Percentiles rank a stretch among this genome's conserved stretches.
Conservation (phyloP, 2,797 vertebrate species). For the Pseudomugil gertrudae region DNA sequence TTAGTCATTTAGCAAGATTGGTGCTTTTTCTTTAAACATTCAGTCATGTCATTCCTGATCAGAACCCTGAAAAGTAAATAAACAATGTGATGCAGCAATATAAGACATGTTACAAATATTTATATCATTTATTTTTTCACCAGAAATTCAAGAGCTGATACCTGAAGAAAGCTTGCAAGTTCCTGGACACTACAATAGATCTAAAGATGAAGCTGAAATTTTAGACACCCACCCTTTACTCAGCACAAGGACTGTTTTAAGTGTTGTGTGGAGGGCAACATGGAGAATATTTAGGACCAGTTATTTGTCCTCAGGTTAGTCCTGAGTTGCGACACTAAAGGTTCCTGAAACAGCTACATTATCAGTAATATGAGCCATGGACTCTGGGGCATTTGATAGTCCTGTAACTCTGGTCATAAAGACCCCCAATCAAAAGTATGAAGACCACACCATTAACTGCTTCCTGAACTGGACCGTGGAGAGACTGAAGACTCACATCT, state of each 20-base stretch:
- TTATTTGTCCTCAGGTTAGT: constrained; percentile 47
- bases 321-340: constrained; percentile 46
- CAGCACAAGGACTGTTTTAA: constrained; percentile 19
- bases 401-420: constrained; percentile 94
- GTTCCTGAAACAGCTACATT: constrained; percentile 39
- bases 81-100: too few species aligned
- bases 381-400: constrained; percentile 83
- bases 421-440: constrained; percentile 95
- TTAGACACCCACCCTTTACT: constrained; percentile 18
- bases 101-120: too few species aligned
- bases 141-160: constrained; percentile 28
- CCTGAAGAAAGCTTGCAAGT: constrained; percentile 4
- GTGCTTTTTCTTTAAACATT: too few species aligned
- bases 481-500: constrained; percentile 91
- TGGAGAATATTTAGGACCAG: constrained; percentile 53
- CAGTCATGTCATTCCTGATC: too few species aligned
- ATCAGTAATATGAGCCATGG: constrained; percentile 82
- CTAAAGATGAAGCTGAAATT: constrained; percentile 31
- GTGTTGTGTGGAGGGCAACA: constrained; percentile 26
- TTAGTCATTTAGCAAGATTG: too few species aligned
- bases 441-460: constrained; percentile 95
- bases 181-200: background rate
- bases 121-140: background rate
- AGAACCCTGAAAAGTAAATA: too few species aligned
- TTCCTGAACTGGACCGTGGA: constrained; percentile 96